Conservation (phyloP, 2,797 vertebrate genomes). For the Eospalax fontanierii region DNA sequence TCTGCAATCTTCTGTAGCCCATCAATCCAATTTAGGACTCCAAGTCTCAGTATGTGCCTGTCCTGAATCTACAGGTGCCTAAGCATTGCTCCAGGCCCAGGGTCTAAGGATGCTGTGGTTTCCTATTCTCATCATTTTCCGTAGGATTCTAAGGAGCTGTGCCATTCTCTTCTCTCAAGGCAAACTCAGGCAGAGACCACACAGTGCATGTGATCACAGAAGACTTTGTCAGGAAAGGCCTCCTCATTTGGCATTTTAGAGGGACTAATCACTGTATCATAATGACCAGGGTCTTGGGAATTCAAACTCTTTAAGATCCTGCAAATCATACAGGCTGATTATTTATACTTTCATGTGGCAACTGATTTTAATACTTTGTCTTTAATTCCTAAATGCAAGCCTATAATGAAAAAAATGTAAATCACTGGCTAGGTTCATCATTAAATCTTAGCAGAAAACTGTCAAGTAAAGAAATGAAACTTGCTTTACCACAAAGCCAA, state of each 20-base stretch:
- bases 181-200: not conserved
- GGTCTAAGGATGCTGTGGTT: rapidly evolving
- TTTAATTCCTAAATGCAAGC: slow-evolving; percentile 76
- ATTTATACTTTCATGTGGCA: slow-evolving; percentile 81
- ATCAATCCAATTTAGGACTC: not conserved
- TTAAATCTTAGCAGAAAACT: slow-evolving; percentile 73
- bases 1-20: not conserved
- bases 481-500: slow-evolving; percentile 51
- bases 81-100: not conserved
- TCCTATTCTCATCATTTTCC: not conserved
- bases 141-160: not conserved
- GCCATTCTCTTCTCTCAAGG: not conserved
- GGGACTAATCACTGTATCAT: slow-evolving; percentile 73
- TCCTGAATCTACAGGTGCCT: not conserved
- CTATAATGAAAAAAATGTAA: slow-evolving; percentile 77
- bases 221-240: slow-evolving; percentile 72
- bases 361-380: slow-evolving; percentile 77
- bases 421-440: slow-evolving; percentile 57
- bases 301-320: slow-evolving; percentile 76
- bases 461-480: slow-evolving; percentile 60
- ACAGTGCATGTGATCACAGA: not conserved
- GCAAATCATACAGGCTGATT: slow-evolving; percentile 74
- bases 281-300: slow-evolving; percentile 66
- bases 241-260: slow-evolving; percentile 76
- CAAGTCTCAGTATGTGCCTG: rapidly evolving